These are phyloP conservation scores for Leptonema lineaticorne DNA, from an alignment of 1,140 invertebrate species.

Conservation along the genomic window DNA sequence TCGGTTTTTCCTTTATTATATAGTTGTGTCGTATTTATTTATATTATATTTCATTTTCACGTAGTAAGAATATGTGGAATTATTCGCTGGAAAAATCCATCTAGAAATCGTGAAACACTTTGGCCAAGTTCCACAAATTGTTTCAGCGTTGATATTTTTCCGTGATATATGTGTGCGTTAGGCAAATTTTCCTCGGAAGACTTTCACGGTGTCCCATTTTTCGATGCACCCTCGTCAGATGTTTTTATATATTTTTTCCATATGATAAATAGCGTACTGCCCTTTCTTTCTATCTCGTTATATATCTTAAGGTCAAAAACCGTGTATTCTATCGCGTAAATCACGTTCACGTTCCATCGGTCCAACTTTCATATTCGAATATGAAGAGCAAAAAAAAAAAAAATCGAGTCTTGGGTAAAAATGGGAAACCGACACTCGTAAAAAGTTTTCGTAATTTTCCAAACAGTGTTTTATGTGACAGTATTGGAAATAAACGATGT, in stretches of 20 bases:
- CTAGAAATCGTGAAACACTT: too few relatives aligned
- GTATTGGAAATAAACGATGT: neutral
- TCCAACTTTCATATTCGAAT: neutral
- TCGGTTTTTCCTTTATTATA: too few relatives aligned
- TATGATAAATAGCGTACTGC: constrained; percentile 16
- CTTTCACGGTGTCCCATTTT: neutral
- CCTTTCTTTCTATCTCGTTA: neutral
- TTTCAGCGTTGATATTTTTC: constrained; percentile 21
- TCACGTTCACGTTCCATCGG: neutral
- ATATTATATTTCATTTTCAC: too few relatives aligned
- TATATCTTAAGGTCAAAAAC: constrained; percentile 6
- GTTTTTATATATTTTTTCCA: constrained; percentile 14
- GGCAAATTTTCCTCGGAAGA: constrained; percentile 18
- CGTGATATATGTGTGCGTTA: constrained; percentile 21
- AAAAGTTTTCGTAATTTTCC: neutral
- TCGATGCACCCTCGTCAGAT: constrained; percentile 19
- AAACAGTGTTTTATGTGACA: neutral
- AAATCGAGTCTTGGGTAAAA: too few relatives aligned
- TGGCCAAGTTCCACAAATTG: constrained; percentile 27
- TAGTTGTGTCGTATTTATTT: too few relatives aligned
- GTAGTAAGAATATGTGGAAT: too few relatives aligned
- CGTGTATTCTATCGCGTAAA: neutral
- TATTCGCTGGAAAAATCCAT: too few relatives aligned
- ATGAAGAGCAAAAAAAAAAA: neutral
- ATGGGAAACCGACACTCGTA: too few relatives aligned